Conservation (phyloP, 2,113 vertebrate genomes). For the Electrona antarctica region DNA sequence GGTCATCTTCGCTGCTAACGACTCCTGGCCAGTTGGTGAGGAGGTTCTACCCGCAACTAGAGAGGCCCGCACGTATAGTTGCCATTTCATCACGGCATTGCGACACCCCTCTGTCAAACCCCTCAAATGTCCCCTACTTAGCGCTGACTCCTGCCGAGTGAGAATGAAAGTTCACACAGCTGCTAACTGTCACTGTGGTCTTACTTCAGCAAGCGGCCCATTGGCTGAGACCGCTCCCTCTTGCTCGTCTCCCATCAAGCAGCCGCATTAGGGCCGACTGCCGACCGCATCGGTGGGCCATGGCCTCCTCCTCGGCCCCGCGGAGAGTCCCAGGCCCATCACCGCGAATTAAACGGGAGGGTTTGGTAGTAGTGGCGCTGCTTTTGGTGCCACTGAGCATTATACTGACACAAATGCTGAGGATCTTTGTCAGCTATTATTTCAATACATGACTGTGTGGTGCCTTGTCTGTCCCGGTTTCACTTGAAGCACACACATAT, state of each 20-base stretch:
- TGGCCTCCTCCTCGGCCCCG: conserved; percentile 47
- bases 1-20: conserved; percentile 17
- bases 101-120: conserved; percentile 69
- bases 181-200: conserved; percentile 74
- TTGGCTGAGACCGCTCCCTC: conserved; percentile 52
- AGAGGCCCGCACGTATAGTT: conserved; percentile 54
- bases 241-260: conserved; percentile 66
- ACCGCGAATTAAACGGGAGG: conserved; percentile 71
- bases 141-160: conserved; percentile 57
- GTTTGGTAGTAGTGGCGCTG: conserved; percentile 68
- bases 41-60: conserved; percentile 25
- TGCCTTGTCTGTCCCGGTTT: conserved; percentile 62
- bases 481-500: conserved; percentile 46
- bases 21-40: conserved; percentile 23
- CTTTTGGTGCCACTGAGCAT: conserved; percentile 78
- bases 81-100: conserved; percentile 60
- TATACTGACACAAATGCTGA: conserved; percentile 72
- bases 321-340: conserved; percentile 75
- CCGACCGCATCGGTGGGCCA: conserved; percentile 59
- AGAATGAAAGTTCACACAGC: conserved; percentile 73
- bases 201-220: conserved; percentile 65
- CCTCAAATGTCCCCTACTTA: conserved; percentile 53
- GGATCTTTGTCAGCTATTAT: conserved; percentile 81
- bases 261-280: conserved; percentile 65
- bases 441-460: conserved; percentile 73